A percentile compares a stretch with the other conserved stretches of the same genome.
These are phyloP conservation scores for Drosophila baimaii DNA, from an alignment of 1,140 invertebrate species.

Conservation along the genomic window DNA sequence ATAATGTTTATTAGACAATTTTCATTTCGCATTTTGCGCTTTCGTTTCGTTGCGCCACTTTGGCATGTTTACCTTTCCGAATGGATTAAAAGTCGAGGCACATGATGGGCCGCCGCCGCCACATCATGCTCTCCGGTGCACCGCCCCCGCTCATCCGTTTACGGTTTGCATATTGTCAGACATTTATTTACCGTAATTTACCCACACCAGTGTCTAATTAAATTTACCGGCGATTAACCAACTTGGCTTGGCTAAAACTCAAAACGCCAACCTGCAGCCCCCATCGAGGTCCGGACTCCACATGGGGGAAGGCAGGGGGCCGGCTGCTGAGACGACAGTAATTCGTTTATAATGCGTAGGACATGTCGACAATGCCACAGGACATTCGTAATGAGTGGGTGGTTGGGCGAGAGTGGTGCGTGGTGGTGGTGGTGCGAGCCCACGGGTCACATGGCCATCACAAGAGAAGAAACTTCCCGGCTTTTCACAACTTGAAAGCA, in stretches of 20 bases:
- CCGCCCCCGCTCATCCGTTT: constrained; percentile 7
- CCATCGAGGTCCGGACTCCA: constrained; percentile 11
- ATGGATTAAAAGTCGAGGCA: constrained; percentile 47
- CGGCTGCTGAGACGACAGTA: constrained; percentile 68
- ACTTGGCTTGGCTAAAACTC: constrained; percentile 72
- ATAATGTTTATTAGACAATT: constrained; percentile 41
- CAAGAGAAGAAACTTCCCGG: constrained; percentile 75
- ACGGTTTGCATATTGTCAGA: constrained; percentile 61
- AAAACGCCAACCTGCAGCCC: constrained; percentile 43
- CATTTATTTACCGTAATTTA: constrained; percentile 80
- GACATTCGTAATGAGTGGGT: constrained; percentile 80
- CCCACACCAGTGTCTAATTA: constrained; percentile 77
- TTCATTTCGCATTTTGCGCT: constrained; percentile 32
- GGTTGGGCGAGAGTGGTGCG: neutral
- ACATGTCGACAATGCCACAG: constrained; percentile 83
- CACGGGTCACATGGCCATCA: constrained; percentile 42
- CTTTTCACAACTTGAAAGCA: constrained; percentile 75
- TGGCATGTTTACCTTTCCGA: constrained; percentile 46
- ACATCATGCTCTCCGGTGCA: constrained; percentile 4
- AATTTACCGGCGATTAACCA: constrained; percentile 83
- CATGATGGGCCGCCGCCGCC: constrained; percentile 12
- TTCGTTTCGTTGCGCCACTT: constrained; percentile 40
- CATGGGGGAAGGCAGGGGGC: constrained; percentile 13
- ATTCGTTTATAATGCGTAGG: constrained; percentile 84
- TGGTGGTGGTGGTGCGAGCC: neutral